Conservation (phyloP, 2,113 vertebrate species). For the Labrus mixtus region DNA sequence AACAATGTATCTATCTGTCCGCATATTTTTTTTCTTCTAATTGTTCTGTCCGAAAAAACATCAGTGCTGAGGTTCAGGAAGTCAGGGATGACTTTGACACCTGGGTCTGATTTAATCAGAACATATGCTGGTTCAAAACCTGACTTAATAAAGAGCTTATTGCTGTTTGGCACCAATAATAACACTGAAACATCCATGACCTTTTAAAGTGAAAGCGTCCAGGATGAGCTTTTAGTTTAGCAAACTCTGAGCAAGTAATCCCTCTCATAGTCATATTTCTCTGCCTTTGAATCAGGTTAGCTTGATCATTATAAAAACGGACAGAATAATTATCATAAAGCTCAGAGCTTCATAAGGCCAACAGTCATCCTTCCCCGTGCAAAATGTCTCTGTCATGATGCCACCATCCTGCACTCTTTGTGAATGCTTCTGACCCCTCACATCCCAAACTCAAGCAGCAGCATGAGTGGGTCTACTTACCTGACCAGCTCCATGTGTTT, state of each 20-base stretch:
- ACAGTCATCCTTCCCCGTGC: conserved; percentile 29
- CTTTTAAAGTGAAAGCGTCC: too few relatives aligned
- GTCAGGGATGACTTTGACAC: not conserved
- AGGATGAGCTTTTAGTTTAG: too few relatives aligned
- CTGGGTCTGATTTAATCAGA: not conserved
- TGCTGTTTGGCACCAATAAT: not conserved
- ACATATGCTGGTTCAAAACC: not conserved
- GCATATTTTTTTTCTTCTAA: conserved; percentile 28
- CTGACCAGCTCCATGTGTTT: not conserved
- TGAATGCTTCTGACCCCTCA: not conserved
- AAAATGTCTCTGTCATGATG: conserved; percentile 50
- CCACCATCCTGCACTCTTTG: conserved; percentile 19
- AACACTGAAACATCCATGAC: not conserved
- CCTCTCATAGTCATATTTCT: not conserved
- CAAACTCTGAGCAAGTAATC: not conserved
- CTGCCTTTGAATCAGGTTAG: not conserved
- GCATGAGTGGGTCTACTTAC: too few relatives aligned
- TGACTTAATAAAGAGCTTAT: not conserved
- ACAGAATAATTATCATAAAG: not conserved
- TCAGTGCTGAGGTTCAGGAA: not conserved
- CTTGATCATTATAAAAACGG: not conserved
- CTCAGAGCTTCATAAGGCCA: not conserved
- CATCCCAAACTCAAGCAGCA: not conserved
- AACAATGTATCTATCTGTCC: not conserved
- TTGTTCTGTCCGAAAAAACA: conserved; percentile 21